Conservation (phyloP, 2,888 invertebrate species). For the Morinoia aosen region DNA sequence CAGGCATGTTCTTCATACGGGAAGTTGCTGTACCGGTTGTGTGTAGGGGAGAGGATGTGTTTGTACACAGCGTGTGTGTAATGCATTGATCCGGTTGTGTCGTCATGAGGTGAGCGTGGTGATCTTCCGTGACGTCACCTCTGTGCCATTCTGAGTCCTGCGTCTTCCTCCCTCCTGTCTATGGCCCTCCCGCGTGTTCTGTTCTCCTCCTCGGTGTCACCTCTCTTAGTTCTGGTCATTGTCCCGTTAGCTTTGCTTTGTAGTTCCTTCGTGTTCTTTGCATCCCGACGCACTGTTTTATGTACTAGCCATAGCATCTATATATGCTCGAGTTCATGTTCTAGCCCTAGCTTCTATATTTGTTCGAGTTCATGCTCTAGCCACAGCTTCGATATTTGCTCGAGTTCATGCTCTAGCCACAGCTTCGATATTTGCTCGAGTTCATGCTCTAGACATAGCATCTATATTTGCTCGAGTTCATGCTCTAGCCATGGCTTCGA, state of each 20-base stretch:
- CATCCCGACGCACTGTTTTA: neutral
- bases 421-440: no score
- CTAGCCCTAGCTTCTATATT: no score
- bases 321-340: no score
- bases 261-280: neutral
- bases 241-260: neutral
- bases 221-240: neutral
- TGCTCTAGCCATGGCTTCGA: no score
- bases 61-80: neutral
- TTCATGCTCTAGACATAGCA: neutral
- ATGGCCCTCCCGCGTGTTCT: neutral
- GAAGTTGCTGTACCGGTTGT: neutral
- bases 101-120: slow-evolving; percentile 4
- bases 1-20: neutral
- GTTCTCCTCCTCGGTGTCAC: neutral
- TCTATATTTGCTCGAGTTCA: no score
- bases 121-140: neutral
- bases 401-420: no score
- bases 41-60: neutral
- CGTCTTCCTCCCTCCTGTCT: neutral
- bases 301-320: neutral
- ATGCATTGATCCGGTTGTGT: neutral
- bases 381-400: no score
- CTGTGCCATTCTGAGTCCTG: neutral
- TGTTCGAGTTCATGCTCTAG: neutral